Percentiles rank a stretch among this genome's conserved stretches.
These are phyloP conservation scores for Corythornis madagascariensis DNA, from an alignment of 2,113 vertebrate genomes.

Conservation along the genomic window DNA sequence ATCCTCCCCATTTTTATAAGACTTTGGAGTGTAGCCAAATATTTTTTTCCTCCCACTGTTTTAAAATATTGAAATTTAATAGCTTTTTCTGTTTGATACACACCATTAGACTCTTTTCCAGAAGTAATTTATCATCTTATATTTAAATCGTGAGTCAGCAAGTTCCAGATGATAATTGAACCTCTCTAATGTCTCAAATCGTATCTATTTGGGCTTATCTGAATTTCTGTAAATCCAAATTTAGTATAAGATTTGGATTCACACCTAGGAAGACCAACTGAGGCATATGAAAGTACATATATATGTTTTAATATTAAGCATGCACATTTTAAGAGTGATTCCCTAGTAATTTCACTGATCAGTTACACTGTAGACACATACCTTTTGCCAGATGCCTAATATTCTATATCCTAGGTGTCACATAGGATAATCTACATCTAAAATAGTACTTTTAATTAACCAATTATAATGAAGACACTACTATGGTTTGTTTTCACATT, in stretches of 20 bases:
- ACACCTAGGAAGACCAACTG: neutral
- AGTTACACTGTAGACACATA: neutral
- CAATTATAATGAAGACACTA: neutral
- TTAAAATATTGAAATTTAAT: slow-evolving; percentile 3
- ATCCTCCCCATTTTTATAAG: neutral
- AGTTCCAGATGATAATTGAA: neutral
- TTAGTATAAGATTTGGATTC: neutral
- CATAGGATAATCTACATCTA: neutral
- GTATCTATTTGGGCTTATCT: neutral
- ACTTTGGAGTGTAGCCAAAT: neutral
- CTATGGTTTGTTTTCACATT: neutral
- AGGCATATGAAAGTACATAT: neutral
- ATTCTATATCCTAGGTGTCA: neutral
- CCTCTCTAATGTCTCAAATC: neutral
- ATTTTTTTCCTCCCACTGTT: neutral
- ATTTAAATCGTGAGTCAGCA: slow-evolving; percentile 37
- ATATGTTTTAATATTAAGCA: neutral
- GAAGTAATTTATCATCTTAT: slow-evolving; percentile 1
- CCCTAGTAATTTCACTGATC: neutral
- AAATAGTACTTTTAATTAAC: neutral
- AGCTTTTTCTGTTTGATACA: neutral
- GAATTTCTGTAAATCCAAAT: neutral
- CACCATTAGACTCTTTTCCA: neutral
- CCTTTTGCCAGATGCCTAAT: neutral
- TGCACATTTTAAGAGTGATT: neutral